Evolutionary conservation across 2,888 invertebrate genomes (phyloP).

Genomic region (Drosophila mulleri): DNA sequence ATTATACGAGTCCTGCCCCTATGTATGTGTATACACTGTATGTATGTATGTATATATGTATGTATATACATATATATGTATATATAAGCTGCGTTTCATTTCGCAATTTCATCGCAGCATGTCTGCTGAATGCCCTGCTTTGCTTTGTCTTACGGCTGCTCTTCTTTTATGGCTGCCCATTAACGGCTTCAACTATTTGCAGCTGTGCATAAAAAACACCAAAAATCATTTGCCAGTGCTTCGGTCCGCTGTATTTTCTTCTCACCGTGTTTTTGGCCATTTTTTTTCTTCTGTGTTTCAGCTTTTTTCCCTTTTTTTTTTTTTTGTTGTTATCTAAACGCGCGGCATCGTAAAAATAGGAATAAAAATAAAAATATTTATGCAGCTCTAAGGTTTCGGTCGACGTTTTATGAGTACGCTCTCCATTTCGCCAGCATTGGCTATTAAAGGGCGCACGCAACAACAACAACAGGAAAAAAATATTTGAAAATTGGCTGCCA

Average conservation of each 20-base stretch:
- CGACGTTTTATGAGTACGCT: conserved; percentile 56
- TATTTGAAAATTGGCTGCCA: conserved; percentile 64
- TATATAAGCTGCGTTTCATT: conserved; percentile 51
- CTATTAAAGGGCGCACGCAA: conserved; percentile 63
- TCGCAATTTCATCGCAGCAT: conserved; percentile 14
- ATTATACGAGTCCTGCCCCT: conserved; percentile 58
- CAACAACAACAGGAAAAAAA: conserved; percentile 18
- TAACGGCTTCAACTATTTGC: conserved; percentile 69
- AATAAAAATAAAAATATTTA: conserved; percentile 75
- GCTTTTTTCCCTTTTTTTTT: neutral
- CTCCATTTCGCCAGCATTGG: conserved; percentile 43
- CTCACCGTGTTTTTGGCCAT: conserved; percentile 4
- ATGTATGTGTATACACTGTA: conserved; percentile 1
- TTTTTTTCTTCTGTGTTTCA: neutral
- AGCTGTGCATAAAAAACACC: conserved; percentile 61
- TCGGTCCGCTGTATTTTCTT: conserved; percentile 32
- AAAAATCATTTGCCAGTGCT: conserved; percentile 50
- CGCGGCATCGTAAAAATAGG: conserved; percentile 67
- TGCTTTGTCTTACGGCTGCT: conserved; percentile 35
- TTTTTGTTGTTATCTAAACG: conserved; percentile 36
- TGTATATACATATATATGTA: conserved; percentile 6
- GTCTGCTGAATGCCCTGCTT: conserved; percentile 7
- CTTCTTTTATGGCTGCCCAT: conserved; percentile 59
- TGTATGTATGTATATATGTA: neutral
- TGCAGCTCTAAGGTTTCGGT: conserved; percentile 57